These are phyloP conservation scores for Zapornia atra DNA, from an alignment of 2,113 vertebrate species.

Conservation along the genomic window DNA sequence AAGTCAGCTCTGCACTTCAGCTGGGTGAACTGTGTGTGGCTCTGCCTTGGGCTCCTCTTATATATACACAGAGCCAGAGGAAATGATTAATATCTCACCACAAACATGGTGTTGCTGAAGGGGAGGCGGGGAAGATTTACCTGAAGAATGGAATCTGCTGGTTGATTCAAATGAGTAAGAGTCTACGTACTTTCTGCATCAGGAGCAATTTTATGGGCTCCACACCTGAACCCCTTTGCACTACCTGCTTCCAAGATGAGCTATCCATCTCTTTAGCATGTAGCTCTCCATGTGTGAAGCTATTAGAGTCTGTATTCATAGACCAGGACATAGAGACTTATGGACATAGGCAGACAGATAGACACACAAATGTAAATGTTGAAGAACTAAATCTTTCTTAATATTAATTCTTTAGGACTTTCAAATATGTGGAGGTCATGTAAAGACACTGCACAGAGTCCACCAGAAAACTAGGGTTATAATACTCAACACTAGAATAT, in stretches of 20 bases:
- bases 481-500: background rate
- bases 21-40: background rate
- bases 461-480: background rate
- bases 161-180: background rate
- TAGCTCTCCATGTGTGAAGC: background rate
- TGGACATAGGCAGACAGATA: accelerated
- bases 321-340: background rate
- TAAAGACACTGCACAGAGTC: background rate
- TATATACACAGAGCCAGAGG: slow-evolving; percentile 34
- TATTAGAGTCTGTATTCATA: accelerated
- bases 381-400: background rate
- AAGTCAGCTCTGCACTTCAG: background rate
- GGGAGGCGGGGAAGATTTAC: slow-evolving; percentile 47
- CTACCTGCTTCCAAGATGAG: background rate
- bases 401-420: background rate
- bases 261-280: background rate
- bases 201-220: background rate
- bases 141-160: slow-evolving; percentile 32
- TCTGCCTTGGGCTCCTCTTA: slow-evolving; percentile 39
- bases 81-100: slow-evolving; percentile 70
- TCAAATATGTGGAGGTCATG: background rate
- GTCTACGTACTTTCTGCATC: background rate
- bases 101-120: slow-evolving; percentile 37
- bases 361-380: background rate
- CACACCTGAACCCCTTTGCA: background rate